Base-by-base conservation (phyloP, 2,797 vertebrate genomes). In the Chelon labrosus region DNA sequence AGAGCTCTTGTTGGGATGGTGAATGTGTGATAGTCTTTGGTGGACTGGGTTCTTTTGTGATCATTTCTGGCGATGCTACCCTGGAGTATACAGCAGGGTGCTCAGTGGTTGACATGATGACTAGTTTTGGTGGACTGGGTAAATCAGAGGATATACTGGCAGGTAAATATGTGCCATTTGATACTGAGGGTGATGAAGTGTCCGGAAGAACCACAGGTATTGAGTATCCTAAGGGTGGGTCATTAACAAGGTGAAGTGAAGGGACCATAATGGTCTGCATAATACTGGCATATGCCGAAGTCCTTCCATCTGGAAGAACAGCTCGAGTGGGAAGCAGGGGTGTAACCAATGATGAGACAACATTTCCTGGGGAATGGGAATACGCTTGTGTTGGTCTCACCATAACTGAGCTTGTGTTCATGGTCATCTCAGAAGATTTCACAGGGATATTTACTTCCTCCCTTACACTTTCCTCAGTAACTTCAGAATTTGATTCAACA, bases 241-340 rank as follows among this genome's bases (percentile, higher is more conserved):
- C 88, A 56, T 10, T 89, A 4, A 41, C 25, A 38, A 88, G 87
- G 70, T 84, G 93, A 72, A 76, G 22, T 0, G 80, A 63, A 1
- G 89, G 73, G 27, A 96, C 92, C 90, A 96, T 95, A 60, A 99
- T 96, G 17, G 95, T 96, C 90, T 97, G 96, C 93, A 99, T 97
- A 74, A 97, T 97, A 78, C 96, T 96, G 37, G 98, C 97, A 16
- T 99, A 99, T 20, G 97, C 95, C 70, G 97, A 97, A 0, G 73
- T 93, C 22, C 94, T 90, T 63, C 95, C 94, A 84, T 95, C 93
- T 59, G 95, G 92, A 70, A 95, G 93, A 79, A 94, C 89, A n/a
- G 93, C 93, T 65, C 75, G 83, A 39, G 90, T 38, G 47, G 94
- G 81, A 65, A 75, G 75, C 0, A 91, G 83, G 10, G 93, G 87